Evolutionary conservation across 2,888 invertebrate genomes (phyloP), one percentile per base, ranked within the genome.

Genomic region (Stenoptilia bipunctidactyla): DNA sequence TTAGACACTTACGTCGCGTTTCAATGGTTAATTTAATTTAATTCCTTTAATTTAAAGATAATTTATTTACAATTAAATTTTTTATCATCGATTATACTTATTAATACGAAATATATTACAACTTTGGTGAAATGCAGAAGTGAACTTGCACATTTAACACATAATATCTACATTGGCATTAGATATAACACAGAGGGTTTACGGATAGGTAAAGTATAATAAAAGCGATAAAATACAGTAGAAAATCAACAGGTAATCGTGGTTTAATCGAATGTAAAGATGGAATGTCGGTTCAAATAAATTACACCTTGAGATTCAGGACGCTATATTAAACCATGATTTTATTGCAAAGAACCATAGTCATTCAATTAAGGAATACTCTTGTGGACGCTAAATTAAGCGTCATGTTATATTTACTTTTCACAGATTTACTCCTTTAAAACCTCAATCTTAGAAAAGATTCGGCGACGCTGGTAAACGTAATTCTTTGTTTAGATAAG

Each of bases 111-210:
- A 74, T 80, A 80, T 79, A 76, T 80, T 82, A 83, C 82, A 83
- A 83, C 82, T 83, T 83, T 83, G 82, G 82, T 83, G 80, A 77
- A 69, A 76, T 71, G 76, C 74, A 74, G 66, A 71, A 72, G 68
- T 75, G 63, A 62, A 69, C 63, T 75, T 69, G 73, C 71, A 72
- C 68, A 61, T 66, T 65, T 66, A 72, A 72, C 65, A 66, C 60
- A 64, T 65, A 63, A 60, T 69, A 73, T 70, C 70, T 71, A 73
- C 68, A 71, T 56, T 43, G 60, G 54, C 52, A 54, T 47, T 40
- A 38, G 8, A 37, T 13, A 40, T 41, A 62, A 61, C 36, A 40
- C 39, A 20, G 20, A 20, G 20, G 8, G 20, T 20, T 20, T 20
- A 20, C 20, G 20, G 20, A 20, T 8, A 20, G 3, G 8, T 8